Evolutionary conservation across 1,140 invertebrate species (phyloP), one percentile per base, ranked within the genome.

Genomic region (Nautilus pompilius): DNA sequence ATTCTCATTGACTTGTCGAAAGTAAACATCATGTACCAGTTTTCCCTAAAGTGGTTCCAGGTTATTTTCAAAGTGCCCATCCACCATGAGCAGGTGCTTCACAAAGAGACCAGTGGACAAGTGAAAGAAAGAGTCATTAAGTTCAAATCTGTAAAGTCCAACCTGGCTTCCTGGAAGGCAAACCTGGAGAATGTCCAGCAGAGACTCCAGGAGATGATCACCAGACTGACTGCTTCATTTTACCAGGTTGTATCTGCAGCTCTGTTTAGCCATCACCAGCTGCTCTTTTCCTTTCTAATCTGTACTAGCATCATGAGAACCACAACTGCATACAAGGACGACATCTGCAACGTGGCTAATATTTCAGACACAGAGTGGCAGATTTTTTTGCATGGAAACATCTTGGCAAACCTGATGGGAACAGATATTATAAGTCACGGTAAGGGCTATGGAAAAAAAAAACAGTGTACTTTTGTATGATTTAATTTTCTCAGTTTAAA

Each of bases 1-100:
- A 77, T 79, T 0, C 53, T 83, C n/a, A 76, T 80, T 45, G 79
- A 82, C 61, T 69, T 83, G 45, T 69, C 79, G 32, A 72, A 62
- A 29, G 73, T 83, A 28, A 77, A 83, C 62, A 75, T 79, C 33
- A 83, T 83, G 81, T 83, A 83, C 68, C 81, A 82, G 72, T 83
- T 80, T 67, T 83, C 81, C 6, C 67, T 83, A 15, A 66, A 71
- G 24, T 83, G 80, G 80, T 83, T 82, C 71, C 75, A 79, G 53
- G 71, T 72, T 41, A 80, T 81, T 68, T 83, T 83, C 62, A 74
- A 32, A 5, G 59, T 26, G 1, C 55, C 59, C 49, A 65, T 65
- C 45, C 30, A 65, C 46, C 59, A 33, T 8, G 6, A 17, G n/a
- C 24, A 17, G 24, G 45, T 20, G 45, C n/a, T 5, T 22, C 45